These are phyloP conservation scores for Danio aesculapii DNA, from an alignment of 2,797 vertebrate species.

Conservation along the genomic window DNA sequence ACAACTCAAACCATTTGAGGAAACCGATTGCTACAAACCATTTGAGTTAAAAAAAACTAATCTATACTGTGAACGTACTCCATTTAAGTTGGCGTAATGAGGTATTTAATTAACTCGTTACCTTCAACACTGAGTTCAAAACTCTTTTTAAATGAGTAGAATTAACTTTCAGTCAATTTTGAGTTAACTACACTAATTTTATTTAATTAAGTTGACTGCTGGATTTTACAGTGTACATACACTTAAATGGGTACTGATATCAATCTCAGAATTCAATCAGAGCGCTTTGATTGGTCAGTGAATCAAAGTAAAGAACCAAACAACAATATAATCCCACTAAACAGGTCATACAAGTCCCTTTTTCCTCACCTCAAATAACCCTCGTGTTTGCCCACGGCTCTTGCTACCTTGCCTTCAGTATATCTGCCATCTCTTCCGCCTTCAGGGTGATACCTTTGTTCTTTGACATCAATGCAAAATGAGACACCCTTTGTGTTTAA, in stretches of 20 bases:
- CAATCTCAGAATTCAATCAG: not conserved
- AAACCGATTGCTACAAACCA: too few species aligned
- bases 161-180: too few species aligned
- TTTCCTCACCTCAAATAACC: conserved; percentile 66
- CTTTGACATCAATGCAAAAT: conserved; percentile 76
- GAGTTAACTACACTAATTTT: too few species aligned
- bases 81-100: too few species aligned
- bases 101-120: too few species aligned
- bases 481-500: conserved; percentile 67
- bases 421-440: conserved; percentile 70
- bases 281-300: not conserved
- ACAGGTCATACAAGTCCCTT: conserved; percentile 52
- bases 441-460: conserved; percentile 73
- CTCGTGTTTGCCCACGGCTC: conserved; percentile 34
- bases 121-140: too few species aligned
- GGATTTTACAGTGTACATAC: too few species aligned
- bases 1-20: too few species aligned
- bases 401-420: conserved; percentile 49
- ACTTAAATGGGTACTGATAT: not conserved
- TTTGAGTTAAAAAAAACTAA: too few species aligned
- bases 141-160: too few species aligned
- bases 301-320: not conserved
- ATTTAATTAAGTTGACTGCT: too few species aligned
- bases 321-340: conserved; percentile 16
- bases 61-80: too few species aligned